Base-by-base conservation (phyloP, 2,888 invertebrate genomes). In the Cremastobaeus sp. region DNA sequence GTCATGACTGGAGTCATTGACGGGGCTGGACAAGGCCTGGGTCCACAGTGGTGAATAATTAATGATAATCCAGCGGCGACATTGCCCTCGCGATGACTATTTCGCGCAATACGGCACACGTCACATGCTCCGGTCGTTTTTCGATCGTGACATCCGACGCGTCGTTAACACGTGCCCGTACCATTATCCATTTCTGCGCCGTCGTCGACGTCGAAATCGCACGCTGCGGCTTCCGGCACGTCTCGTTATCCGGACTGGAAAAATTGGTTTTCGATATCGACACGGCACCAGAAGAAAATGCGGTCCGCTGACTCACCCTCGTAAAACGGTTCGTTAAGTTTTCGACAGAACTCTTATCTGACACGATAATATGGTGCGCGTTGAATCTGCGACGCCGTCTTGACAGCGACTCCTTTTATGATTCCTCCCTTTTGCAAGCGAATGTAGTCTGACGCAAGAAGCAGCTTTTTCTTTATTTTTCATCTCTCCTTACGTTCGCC, bases 301-400 rank as follows among this genome's bases (percentile, higher is more conserved):
- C 50, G 62, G 60, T 50, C 47, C 73, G 66, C 60, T 66, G 73
- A 73, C 48, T 73, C 73, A 62, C 62, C 62, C 60, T 73, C 66
- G 73, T 73, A 73, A 73, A 68, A 55, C 62, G 73, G 55, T 73
- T 73, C 66, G 66, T 73, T 68, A 66, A 73, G 50, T 66, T 73
- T 73, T 73, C 73, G 62, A 73, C 62, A 55, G 66, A 43, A 54
- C 72, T 66, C 72, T 72, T 72, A 72, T 72, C 72, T 66, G 72
- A 59, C 60, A 52, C 54, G 59, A 66, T 66, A 60, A 72, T 66
- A 72, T 52, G 59, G 39, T 30, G 62, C 71, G 41, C 47, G 37
- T 57, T 45, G 72, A 45, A 72, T 72, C 65, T 47, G 65, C 39
- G 39, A 59, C 59, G 43, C 60, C 52, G 65, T 39, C 65, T 50